A percentile compares a stretch with the other conserved stretches of the same genome.
Conservation (phyloP, 2,113 vertebrate genomes). For the Corynorhinus townsendii region DNA sequence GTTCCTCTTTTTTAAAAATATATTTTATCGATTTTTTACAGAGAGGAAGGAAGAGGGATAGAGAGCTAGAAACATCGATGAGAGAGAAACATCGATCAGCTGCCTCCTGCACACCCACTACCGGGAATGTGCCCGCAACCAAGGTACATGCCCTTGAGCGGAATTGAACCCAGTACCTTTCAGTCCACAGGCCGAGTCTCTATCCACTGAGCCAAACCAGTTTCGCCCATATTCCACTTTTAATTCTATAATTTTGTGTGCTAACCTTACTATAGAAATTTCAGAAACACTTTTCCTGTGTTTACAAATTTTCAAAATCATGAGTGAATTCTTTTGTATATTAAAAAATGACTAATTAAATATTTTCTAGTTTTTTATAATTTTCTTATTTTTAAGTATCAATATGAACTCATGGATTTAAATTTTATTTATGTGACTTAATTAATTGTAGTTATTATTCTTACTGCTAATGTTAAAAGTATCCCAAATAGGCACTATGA, state of each 20-base stretch:
- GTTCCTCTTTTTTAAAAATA: no score
- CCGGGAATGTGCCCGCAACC: no score
- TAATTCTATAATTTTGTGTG: not conserved
- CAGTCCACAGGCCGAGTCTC: no score
- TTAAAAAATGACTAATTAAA: not conserved
- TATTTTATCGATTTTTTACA: no score
- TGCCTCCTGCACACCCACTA: no score
- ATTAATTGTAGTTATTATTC: not conserved
- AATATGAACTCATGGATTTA: not conserved
- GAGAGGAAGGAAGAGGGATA: no score
- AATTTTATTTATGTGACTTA: not conserved
- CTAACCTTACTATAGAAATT: not conserved
- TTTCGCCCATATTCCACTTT: not conserved
- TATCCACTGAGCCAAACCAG: no score
- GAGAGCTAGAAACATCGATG: no score
- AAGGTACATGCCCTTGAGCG: no score
- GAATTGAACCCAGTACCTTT: no score
- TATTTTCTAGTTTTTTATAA: not conserved
- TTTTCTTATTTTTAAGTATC: not conserved
- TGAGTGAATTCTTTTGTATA: not conserved
- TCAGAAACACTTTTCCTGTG: not conserved
- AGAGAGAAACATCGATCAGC: no score
- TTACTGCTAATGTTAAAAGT: not conserved
- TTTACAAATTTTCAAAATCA: not conserved
- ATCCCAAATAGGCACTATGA: not conserved